Percentiles rank a stretch among this genome's conserved stretches.
Conservation (phyloP, 2,113 vertebrate genomes). For the Gymnobelideus leadbeateri region DNA sequence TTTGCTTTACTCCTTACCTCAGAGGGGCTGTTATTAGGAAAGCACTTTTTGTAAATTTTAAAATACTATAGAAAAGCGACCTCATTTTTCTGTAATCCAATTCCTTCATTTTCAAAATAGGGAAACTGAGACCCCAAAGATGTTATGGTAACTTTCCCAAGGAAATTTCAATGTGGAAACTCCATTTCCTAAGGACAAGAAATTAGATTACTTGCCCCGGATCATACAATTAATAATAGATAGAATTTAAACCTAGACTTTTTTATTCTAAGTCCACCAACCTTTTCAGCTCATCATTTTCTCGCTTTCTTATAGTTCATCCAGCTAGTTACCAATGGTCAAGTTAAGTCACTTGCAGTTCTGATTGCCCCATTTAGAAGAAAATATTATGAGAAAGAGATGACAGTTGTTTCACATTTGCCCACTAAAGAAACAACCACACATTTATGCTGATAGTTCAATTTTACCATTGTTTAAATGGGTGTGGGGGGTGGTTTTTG, state of each 20-base stretch:
- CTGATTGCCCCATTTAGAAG: neutral
- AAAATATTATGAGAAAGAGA: rapidly evolving
- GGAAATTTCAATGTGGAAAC: neutral
- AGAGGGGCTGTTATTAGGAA: neutral
- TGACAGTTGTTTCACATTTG: rapidly evolving
- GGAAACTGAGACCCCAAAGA: neutral
- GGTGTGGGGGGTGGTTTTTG: neutral
- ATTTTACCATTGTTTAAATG: neutral
- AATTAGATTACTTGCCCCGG: neutral
- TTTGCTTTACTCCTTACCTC: neutral
- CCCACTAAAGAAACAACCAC: neutral
- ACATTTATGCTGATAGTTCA: rapidly evolving
- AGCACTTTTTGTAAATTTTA: neutral
- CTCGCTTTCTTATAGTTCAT: neutral
- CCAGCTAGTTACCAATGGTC: too few relatives aligned
- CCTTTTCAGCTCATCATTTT: neutral
- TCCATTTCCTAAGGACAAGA: neutral
- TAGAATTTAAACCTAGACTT: neutral
- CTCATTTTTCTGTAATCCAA: neutral
- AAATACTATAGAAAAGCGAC: neutral
- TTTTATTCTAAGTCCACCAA: neutral
- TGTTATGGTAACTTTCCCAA: neutral
- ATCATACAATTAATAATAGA: neutral
- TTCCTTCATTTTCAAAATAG: neutral
- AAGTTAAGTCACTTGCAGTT: rapidly evolving